These are phyloP conservation scores for Bellardia pandia DNA, from an alignment of 2,888 invertebrate genomes.

Conservation along the genomic window DNA sequence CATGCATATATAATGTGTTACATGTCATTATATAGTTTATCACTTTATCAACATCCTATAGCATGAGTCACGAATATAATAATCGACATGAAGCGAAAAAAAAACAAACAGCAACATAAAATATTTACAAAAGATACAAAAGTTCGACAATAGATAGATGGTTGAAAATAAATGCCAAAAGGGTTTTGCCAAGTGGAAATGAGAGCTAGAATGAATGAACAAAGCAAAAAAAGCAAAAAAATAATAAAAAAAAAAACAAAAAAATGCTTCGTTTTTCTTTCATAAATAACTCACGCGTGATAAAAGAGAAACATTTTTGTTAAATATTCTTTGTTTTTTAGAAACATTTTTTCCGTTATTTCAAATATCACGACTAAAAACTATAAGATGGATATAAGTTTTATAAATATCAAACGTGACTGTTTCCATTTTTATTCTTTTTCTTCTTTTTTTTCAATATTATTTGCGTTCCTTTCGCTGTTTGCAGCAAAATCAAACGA, in stretches of 20 bases:
- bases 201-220: conserved; percentile 12
- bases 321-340: neutral
- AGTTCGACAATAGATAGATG: conserved; percentile 6
- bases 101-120: conserved; percentile 22
- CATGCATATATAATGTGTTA: conserved; percentile 21
- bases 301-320: conserved; percentile 21
- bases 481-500: conserved; percentile 62
- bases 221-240: no score
- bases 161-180: conserved; percentile 46
- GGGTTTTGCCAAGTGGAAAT: conserved; percentile 57
- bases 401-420: conserved; percentile 71
- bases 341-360: conserved; percentile 19
- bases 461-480: conserved; percentile 6
- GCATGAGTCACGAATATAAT: conserved; percentile 58
- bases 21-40: conserved; percentile 57
- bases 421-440: conserved; percentile 38
- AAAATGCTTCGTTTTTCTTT: neutral
- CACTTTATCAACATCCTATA: conserved; percentile 58
- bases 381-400: conserved; percentile 60
- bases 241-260: neutral
- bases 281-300: conserved; percentile 63
- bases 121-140: conserved; percentile 44
- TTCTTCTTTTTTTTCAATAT: neutral
- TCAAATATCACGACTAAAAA: conserved; percentile 49
- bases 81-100: conserved; percentile 29